These are phyloP conservation scores for Enhydra lutris DNA, from an alignment of 2,113 vertebrate species.

Conservation along the genomic window DNA sequence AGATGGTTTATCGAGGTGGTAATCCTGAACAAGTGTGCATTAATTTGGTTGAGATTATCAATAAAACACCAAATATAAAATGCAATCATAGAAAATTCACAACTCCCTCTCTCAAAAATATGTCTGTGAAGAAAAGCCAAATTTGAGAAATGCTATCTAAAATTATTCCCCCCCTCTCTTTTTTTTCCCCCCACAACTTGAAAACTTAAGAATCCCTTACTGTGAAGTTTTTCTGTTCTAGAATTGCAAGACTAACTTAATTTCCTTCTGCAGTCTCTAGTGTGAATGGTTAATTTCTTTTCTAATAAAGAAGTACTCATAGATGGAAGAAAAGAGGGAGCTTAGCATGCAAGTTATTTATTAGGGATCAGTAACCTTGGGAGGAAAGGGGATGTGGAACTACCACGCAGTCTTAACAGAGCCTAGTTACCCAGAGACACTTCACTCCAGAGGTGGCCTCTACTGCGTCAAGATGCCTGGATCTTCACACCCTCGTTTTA, in stretches of 20 bases:
- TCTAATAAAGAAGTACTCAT: slow-evolving; percentile 29
- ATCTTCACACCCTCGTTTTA: neutral
- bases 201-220: neutral
- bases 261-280: neutral
- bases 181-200: neutral
- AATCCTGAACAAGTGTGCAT: neutral
- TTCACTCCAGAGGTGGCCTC: neutral
- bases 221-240: neutral
- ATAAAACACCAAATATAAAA: neutral
- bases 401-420: neutral
- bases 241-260: neutral
- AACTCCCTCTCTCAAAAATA: neutral
- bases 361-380: neutral
- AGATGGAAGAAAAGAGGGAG: neutral
- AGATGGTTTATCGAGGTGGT: neutral
- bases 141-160: neutral
- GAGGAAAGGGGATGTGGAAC: neutral
- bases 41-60: neutral
- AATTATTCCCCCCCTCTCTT: neutral
- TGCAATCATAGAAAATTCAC: neutral
- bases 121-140: neutral
- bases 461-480: neutral
- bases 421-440: neutral
- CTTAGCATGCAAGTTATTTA: neutral
- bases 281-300: neutral